Conservation (phyloP, 2,888 invertebrate genomes). For the Ormyrus nitidulus region DNA sequence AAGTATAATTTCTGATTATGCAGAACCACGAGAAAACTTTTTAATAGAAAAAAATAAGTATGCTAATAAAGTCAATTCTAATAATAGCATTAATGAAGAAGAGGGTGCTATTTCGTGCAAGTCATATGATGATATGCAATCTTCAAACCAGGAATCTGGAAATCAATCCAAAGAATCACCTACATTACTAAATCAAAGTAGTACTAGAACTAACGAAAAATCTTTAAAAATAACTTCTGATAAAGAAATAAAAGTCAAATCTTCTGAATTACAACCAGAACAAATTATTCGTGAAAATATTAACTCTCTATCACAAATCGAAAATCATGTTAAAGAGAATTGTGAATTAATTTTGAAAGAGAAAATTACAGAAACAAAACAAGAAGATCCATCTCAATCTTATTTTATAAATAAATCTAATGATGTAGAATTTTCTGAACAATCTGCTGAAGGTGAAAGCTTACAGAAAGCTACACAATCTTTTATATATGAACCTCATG, state of each 20-base stretch:
- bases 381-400: constrained; percentile 71
- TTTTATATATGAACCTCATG: constrained; percentile 65
- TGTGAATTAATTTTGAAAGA: constrained; percentile 56
- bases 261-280: too few relatives aligned
- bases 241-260: too few relatives aligned
- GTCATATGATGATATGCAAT: constrained; percentile 59
- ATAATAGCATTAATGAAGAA: constrained; percentile 61
- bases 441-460: constrained; percentile 70
- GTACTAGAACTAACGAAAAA: too few relatives aligned
- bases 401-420: constrained; percentile 64
- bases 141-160: constrained; percentile 45
- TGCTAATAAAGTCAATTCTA: constrained; percentile 50
- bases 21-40: background rate
- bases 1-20: background rate
- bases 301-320: background rate
- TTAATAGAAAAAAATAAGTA: background rate
- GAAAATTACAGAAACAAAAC: constrained; percentile 63
- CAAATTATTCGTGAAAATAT: too few relatives aligned
- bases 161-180: background rate
- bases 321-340: background rate
- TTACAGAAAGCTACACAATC: constrained; percentile 69
- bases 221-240: too few relatives aligned
- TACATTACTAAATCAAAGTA: too few relatives aligned
- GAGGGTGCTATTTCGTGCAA: constrained; percentile 60
- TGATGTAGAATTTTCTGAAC: constrained; percentile 68